A percentile compares a stretch with the other conserved stretches of the same genome.
These are phyloP conservation scores for Pelecanoides urinatrix DNA, from an alignment of 2,113 vertebrate species.

Conservation along the genomic window DNA sequence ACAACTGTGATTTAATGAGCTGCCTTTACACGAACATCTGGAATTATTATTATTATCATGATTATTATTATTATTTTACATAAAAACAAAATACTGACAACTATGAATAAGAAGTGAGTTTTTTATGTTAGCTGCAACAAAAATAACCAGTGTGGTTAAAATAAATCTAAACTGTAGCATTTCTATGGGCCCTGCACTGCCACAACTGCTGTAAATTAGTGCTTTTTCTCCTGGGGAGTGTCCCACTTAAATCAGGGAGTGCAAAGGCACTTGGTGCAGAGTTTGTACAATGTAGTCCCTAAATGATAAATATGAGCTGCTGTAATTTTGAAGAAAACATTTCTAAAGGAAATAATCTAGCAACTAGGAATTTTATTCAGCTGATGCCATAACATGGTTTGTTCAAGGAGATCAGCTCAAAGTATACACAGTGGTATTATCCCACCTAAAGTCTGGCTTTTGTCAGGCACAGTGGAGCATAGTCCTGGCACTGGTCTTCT, in stretches of 20 bases:
- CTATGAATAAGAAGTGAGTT: not conserved
- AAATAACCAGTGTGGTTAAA: not conserved
- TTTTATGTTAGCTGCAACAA: slow-evolving; percentile 17
- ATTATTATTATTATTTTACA: slow-evolving; percentile 23
- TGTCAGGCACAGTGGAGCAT: not conserved
- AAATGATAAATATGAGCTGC: not conserved
- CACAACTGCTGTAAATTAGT: slow-evolving; percentile 18
- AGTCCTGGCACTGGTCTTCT: not conserved
- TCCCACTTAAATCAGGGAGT: slow-evolving; percentile 18
- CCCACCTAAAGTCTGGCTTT: not conserved
- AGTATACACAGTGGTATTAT: not conserved
- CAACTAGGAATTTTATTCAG: slow-evolving; percentile 12
- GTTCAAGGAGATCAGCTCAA: not conserved
- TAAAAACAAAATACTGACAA: not conserved
- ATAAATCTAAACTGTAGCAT: not conserved
- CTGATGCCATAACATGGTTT: not conserved
- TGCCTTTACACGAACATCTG: slow-evolving; percentile 11
- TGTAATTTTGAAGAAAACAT: not conserved
- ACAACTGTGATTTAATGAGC: slow-evolving; percentile 34
- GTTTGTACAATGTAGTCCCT: not conserved
- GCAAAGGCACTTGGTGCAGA: not conserved
- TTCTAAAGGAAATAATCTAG: not conserved
- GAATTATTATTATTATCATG: not conserved
- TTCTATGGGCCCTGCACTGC: not conserved
- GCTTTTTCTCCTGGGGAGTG: slow-evolving; percentile 18